These are phyloP conservation scores for Epizoanthus ramosus DNA, from an alignment of 92 coral and sea anemone genomes.

Conservation along the genomic window DNA sequence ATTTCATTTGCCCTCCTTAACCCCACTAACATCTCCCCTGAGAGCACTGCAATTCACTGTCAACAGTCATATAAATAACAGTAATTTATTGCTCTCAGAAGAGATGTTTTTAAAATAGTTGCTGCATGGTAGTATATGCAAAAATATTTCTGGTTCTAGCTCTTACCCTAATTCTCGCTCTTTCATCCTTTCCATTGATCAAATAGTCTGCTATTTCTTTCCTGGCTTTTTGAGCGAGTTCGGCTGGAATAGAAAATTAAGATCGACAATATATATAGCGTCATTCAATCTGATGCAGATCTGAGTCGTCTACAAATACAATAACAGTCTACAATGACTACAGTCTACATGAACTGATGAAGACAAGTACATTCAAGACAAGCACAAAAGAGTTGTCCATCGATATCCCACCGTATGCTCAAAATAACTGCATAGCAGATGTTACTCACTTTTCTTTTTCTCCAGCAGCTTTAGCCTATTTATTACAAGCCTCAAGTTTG, in stretches of 20 bases:
- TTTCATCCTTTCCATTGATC: slow-evolving; percentile 88
- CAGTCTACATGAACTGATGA: no score
- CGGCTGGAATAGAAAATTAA: slow-evolving; percentile 62
- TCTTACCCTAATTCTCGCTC: slow-evolving; percentile 94
- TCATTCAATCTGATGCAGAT: not conserved
- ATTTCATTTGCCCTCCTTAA: no score
- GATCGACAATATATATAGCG: not conserved
- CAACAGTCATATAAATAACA: no score
- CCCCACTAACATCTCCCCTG: no score
- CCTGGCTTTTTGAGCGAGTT: slow-evolving; percentile 89
- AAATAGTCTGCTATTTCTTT: slow-evolving; percentile 93
- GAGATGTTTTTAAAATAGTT: no score
- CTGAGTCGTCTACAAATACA: no score
- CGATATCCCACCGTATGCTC: not conserved
- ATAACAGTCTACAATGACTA: no score
- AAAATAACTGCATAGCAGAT: not conserved
- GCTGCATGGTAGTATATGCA: no score
- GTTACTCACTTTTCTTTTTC: slow-evolving; percentile 91
- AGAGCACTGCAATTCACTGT: no score
- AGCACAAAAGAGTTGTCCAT: not conserved
- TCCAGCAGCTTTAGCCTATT: slow-evolving; percentile 94
- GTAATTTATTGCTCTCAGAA: no score
- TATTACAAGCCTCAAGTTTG: slow-evolving; percentile 87
- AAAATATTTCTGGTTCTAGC: no score
- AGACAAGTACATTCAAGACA: not conserved